phyloP scores from a whole-genome alignment of 2,113 vertebrate genomes.

The Hyla sarda region DNA sequence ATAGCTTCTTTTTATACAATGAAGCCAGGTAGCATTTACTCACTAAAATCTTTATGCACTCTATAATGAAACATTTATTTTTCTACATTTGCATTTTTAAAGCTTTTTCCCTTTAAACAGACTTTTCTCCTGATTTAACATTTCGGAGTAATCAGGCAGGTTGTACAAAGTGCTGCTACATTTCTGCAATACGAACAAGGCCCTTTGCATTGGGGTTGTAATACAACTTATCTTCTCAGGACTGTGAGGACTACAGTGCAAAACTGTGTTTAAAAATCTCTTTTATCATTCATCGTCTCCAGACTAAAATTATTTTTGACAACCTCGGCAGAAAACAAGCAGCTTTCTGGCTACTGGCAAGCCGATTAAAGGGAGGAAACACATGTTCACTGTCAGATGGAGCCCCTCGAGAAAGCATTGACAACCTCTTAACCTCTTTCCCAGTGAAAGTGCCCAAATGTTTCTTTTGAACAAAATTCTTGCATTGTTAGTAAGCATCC shows the following conservation, averaged over 20 bases:
- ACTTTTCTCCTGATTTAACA: constrained; percentile 10
- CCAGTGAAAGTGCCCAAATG: constrained; percentile 82
- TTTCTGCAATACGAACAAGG: constrained; percentile 72
- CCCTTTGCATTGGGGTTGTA: constrained; percentile 77
- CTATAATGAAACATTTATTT: constrained; percentile 53
- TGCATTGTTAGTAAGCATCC: constrained; percentile 78
- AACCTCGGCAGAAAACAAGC: constrained; percentile 84
- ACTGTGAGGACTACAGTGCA: constrained; percentile 78
- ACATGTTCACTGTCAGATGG: constrained; percentile 91
- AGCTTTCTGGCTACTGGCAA: constrained; percentile 84
- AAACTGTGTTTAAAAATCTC: constrained; percentile 84
- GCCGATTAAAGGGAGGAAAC: constrained; percentile 92
- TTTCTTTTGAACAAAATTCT: constrained; percentile 78
- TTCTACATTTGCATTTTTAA: constrained; percentile 56
- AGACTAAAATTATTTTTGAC: constrained; percentile 88
- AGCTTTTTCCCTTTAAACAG: constrained; percentile 34
- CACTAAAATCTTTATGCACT: constrained; percentile 49
- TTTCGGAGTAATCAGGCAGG: constrained; percentile 73
- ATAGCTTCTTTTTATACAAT: constrained; percentile 25
- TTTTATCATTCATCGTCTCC: constrained; percentile 87
- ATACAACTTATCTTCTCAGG: constrained; percentile 81
- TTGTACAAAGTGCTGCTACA: constrained; percentile 73
- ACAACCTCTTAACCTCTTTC: constrained; percentile 90
- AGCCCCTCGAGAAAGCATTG: constrained; percentile 82
- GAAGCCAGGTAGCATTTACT: constrained; percentile 15